Evolutionary conservation across 2,797 vertebrate species (phyloP), one percentile per base, ranked within the genome.

Genomic region (Rousettus madagascariensis): DNA sequence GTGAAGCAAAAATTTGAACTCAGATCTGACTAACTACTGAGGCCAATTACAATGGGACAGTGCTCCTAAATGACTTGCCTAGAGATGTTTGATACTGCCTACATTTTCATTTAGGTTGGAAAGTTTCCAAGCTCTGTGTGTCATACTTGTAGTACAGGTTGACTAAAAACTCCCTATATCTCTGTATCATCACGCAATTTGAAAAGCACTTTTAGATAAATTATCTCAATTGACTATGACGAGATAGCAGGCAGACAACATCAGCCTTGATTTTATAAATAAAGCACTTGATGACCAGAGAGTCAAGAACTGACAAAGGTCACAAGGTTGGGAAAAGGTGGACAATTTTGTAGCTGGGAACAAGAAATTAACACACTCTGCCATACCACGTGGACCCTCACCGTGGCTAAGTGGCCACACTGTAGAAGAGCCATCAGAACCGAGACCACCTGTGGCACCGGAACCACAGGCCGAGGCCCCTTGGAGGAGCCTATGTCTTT

Each of bases 1-100:
- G 20, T 82, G 72, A 77, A 90, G 59, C 59, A 84, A 87, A 93
- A n/a, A 24, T 51, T 22, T 77, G 33, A 85, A 90, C 33, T 92
- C 61, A 74, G 38, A 38, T 59, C 55, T 92, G n/a, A 43, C 30
- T 77, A 38, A 51, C 41, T 19, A 26, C 63, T 33, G 49, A 66
- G 30, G 53, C 7, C n/a, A 5, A 4, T 3, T 69, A 36, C 41
- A 71, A 4, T 36, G 46, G 33, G 53, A 53, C 19, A 20, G 8
- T 55, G 4, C 7, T 79, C 49, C 38, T 83, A 16, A 75, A 71
- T 13, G 26, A 75, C 38, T 43, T 84, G 8, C 33, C 49, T 72
- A 33, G 5, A 19, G 46, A 57, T 9, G 55, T 59, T 38, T 33
- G 57, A 72, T 82, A 43, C 38, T 12, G 36, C 41, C n/a, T 36